These are phyloP conservation scores for Nycticryphes semicollaris DNA, from an alignment of 2,113 vertebrate species.

Conservation along the genomic window DNA sequence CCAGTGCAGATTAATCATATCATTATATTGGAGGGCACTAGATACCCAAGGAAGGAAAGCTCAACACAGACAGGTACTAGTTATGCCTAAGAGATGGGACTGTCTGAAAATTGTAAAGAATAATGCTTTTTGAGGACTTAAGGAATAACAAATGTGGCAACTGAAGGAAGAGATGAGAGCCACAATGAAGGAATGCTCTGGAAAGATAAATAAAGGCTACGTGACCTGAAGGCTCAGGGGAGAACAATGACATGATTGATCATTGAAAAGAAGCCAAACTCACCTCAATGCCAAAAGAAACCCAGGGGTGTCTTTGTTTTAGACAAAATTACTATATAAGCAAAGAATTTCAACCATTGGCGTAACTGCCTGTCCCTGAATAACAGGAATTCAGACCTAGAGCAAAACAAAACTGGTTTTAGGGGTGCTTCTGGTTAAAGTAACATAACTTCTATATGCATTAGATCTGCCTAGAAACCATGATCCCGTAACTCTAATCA, in stretches of 20 bases:
- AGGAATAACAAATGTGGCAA: not conserved
- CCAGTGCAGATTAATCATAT: not conserved
- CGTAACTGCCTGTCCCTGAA: not conserved
- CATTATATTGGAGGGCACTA: not conserved
- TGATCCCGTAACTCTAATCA: not conserved
- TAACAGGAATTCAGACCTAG: not conserved
- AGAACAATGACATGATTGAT: not conserved
- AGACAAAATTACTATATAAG: not conserved
- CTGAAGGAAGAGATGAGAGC: not conserved
- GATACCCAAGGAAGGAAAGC: not conserved
- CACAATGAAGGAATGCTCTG: not conserved
- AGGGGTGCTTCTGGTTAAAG: not conserved
- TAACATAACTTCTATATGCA: rapidly evolving
- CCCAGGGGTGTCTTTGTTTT: not conserved
- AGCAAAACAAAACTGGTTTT: not conserved
- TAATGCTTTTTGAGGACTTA: not conserved
- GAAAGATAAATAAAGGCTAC: not conserved
- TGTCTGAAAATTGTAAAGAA: not conserved
- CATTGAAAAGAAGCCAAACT: not conserved
- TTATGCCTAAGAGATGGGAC: not conserved
- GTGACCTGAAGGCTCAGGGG: not conserved
- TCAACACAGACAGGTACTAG: not conserved
- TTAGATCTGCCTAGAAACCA: not conserved
- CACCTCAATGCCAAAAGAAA: not conserved
- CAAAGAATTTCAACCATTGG: not conserved